A percentile compares a stretch with the other conserved stretches of the same genome.
phyloP scores from a whole-genome alignment of 1,140 invertebrate species.

The Augochlora pura region DNA sequence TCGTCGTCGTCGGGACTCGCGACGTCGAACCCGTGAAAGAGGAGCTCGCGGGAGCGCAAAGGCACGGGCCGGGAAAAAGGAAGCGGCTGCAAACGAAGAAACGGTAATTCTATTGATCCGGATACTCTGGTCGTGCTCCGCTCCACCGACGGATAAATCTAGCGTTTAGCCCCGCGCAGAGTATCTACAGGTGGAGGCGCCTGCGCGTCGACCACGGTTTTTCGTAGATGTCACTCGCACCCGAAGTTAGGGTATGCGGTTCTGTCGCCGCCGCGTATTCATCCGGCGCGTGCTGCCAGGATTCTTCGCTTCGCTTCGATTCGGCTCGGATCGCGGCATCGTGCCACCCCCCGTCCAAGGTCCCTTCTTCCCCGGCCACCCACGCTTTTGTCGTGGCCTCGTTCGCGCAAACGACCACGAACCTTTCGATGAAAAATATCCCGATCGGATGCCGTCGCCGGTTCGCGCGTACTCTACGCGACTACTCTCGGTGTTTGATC shows the following conservation, averaged over 20 bases:
- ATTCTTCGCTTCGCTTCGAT: constrained; percentile 35
- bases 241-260: neutral
- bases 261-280: neutral
- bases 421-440: neutral
- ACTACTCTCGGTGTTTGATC: neutral
- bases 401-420: neutral
- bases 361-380: neutral
- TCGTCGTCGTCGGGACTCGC: no score
- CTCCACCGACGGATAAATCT: constrained; percentile 60
- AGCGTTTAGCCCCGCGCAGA: constrained; percentile 48
- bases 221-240: constrained; percentile 42
- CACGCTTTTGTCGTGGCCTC: neutral
- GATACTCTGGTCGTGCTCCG: constrained; percentile 45
- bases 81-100: neutral
- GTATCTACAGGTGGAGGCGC: constrained; percentile 63
- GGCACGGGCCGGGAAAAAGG: constrained; percentile 2
- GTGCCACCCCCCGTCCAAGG: neutral
- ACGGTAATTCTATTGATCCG: constrained; percentile 53
- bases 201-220: constrained; percentile 34
- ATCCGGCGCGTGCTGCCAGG: constrained; percentile 1
- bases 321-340: neutral
- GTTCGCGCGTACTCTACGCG: no score
- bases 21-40: constrained; percentile 5
- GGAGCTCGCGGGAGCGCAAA: constrained; percentile 3
- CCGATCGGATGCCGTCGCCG: neutral